Base-by-base conservation (phyloP, 2,797 vertebrate genomes). In the Betta splendens region DNA sequence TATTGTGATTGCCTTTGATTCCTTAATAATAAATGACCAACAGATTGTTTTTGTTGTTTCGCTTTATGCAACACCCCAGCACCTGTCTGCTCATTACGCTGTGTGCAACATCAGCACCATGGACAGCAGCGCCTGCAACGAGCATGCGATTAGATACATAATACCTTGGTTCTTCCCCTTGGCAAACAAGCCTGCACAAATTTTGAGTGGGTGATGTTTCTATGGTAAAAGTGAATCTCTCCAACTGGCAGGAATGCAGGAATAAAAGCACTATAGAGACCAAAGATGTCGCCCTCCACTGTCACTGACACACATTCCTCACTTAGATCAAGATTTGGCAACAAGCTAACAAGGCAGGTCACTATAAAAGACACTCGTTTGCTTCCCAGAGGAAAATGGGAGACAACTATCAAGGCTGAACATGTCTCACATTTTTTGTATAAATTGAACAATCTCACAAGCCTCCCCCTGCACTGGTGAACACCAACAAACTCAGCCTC, bases 191-290 rank as follows among this genome's bases (percentile, higher is more conserved):
- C 40, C 46, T 80, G 75, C 69, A 80, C 79, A 80, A 83, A 85
- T 85, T 85, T 80, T 86, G 85, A 74, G 86, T 86, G 84, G 87
- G 88, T 75, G 81, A 87, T 1, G 77, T 86, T 89, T 87, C 84
- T 87, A 83, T 87, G 88, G 85, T 75, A 85, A 83, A 83, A 68
- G 72, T 65, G 62, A 64, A n/a, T 63, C 49, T 62, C 61, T 75
- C 75, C 64, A 79, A 76, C 55, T 73, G 80, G 48, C 76, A 26
- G 46, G 18, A 48, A 67, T n/a, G 32, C 55, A 74, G 60, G 48
- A 67, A 52, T 55, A 29, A 56, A 13, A 45, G 32, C 38, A 49
- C 50, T 61, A 71, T 11, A 35, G 46, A 67, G 40, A 65, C n/a
- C 63, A 64, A 52, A 22, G 17, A 21, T 58, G 40, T 51, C 36